Evolutionary conservation across 2,113 vertebrate genomes (phyloP), one percentile per base, ranked within the genome.

Genomic region (Pseudolaguvia tuberculata): DNA sequence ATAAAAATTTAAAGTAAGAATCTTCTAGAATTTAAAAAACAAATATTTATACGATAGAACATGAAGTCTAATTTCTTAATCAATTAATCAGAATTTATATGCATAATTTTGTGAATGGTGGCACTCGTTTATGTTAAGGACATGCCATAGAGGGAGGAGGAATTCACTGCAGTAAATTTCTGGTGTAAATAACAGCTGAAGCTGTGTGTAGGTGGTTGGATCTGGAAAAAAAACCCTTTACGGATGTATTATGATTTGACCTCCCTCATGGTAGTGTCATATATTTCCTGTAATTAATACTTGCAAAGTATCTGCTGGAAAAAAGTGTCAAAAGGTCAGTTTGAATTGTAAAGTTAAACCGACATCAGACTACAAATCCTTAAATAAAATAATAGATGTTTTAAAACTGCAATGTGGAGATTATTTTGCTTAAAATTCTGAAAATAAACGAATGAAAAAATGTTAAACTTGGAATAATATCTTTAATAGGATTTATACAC

Each of bases 131-230:
- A 58, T 18, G 15, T 58, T 57, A 25, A 20, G 39, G 17, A 27
- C 21, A 42, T 45, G 48, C 56, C 15, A 3, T 35, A n/a, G 27
- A 51, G 27, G 66, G 48, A 52, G 48, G 27, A 2, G 25, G 42
- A 35, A 59, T 72, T 48, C 45, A 61, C 70, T 72, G 56, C 70
- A 72, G 70, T 61, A 27, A 3, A 20, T 61, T 47, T 61, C 17
- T 48, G 13, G 31, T 29, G 45, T 42, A 11, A 20, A 50, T n/a
- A 52, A 47, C 45, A 47, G 39, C 29, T 61, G 23, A 72, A 25
- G 14, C 45, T 73, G 72, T 73, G 72, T 73, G 72, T 73, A 63
- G 72, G 58, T 62, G 72, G 48, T 7, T 51, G 29, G 57, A 45
- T 73, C 59, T 25, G 20, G 13, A 63, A 42, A 10, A 59, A 29